Evolutionary conservation across 2,113 vertebrate species (phyloP).

Genomic region (Acrocephalus kingi): DNA sequence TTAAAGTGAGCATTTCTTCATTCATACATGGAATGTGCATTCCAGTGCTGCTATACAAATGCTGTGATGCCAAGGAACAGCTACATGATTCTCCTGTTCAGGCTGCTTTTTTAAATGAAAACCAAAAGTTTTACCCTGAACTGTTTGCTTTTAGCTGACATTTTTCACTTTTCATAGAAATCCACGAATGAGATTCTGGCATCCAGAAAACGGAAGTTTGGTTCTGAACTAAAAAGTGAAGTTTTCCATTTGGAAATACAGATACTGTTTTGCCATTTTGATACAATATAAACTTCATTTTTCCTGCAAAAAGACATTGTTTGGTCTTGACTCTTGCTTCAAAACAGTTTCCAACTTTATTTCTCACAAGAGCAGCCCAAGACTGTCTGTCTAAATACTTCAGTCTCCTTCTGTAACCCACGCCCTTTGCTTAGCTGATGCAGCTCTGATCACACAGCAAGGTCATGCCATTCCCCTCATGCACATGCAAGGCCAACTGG

Average conservation of each 20-base stretch:
- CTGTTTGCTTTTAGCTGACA: neutral
- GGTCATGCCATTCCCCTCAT: neutral
- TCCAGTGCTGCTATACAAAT: conserved; percentile 1
- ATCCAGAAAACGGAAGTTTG: neutral
- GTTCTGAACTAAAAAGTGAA: neutral
- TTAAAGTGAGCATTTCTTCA: conserved; percentile 56
- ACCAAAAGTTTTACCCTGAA: neutral
- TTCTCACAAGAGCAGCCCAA: neutral
- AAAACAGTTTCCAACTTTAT: neutral
- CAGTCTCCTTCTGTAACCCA: neutral
- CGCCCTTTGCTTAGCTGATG: neutral
- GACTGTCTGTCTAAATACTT: neutral
- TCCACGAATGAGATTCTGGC: neutral
- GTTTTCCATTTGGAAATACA: neutral
- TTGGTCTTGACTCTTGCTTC: neutral
- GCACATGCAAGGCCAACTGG: neutral
- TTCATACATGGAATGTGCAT: conserved; percentile 40
- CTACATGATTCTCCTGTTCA: neutral
- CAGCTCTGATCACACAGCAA: neutral
- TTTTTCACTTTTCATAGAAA: neutral
- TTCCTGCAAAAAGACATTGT: neutral
- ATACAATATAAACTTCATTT: neutral
- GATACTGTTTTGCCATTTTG: neutral
- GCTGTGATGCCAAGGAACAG: neutral
- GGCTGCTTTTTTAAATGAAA: neutral